Base-by-base conservation (phyloP, 2,113 vertebrate genomes). In the Bostrychus sinensis region DNA sequence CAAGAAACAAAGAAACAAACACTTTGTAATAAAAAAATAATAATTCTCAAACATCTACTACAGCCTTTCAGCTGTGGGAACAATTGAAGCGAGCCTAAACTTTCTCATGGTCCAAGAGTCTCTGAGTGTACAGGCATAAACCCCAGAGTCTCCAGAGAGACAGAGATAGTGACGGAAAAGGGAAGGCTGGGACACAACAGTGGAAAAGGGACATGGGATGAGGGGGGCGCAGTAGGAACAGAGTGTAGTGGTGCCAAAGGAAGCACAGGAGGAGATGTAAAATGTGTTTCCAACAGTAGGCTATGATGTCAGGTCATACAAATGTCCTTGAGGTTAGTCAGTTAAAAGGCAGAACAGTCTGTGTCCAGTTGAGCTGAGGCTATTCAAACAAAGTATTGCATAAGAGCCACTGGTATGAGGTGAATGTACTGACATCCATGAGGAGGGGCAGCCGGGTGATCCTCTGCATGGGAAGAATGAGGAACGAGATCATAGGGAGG, bases 391-490 rank as follows among this genome's bases (percentile, higher is more conserved):
- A 73, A 69, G 16, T 42, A 45, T 84, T 82, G 57, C 19, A 25
- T 56, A 86, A 90, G 61, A 67, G 57, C 11, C 51, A 19, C 14
- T 38, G 41, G 56, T 53, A 23, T 11, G 54, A 28, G 37, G 45
- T 69, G n/a, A 26, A 0, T 37, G 39, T 20, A 83, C 96, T 98
- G 91, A 99, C 97, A 56, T 99, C 97, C 95, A 99, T 95, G 56
- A 98, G 91, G 12, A 99, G 76, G 9, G 97, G 97, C 5, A 99
- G 94, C 0, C 97, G 95, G 0, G 97, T 99, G 68, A 98, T 95
- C 17, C 97, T 94, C 89, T 99, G 97, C 97, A 99, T 99, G 69
- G 97, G 97, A 16, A 98, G 95, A 55, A 99, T 99, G 69, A 99
- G 96, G 78, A 99, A 99, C 1, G 97, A 99, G 89, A 96, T 95